A percentile compares a stretch with the other conserved stretches of the same genome.
Evolutionary conservation across 2,797 vertebrate species (phyloP).

Genomic region (Melanotaenia parkinsoni): DNA sequence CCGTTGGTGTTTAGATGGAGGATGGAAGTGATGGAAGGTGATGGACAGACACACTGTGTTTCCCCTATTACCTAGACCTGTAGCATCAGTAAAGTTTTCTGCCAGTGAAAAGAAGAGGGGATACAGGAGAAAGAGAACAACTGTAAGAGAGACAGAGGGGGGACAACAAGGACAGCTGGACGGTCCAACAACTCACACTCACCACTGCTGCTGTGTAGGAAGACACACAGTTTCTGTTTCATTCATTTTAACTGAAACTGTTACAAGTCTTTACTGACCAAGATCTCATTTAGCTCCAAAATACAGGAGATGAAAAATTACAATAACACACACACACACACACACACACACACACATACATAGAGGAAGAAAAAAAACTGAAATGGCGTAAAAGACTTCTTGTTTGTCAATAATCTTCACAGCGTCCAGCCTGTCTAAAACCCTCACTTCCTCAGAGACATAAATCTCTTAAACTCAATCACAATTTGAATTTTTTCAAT

Average conservation of each 20-base stretch:
- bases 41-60: slow-evolving; percentile 60
- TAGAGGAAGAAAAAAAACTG: background rate
- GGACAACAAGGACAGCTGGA: slow-evolving; percentile 40
- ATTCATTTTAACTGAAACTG: background rate
- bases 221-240: background rate
- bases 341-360: too few species aligned
- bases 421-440: background rate
- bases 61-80: slow-evolving; percentile 86
- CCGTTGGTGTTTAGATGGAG: slow-evolving; percentile 22
- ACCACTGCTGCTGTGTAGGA: background rate
- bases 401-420: background rate
- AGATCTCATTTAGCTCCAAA: background rate
- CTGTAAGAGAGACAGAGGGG: slow-evolving; percentile 43
- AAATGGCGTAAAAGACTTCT: too few species aligned
- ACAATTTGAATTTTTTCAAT: too few species aligned
- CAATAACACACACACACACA: too few species aligned
- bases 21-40: slow-evolving; percentile 22
- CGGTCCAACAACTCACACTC: background rate
- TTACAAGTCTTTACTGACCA: background rate
- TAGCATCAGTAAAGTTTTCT: slow-evolving; percentile 89
- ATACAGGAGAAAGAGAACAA: slow-evolving; percentile 77
- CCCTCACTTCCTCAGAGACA: background rate
- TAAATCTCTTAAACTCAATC: background rate
- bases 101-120: slow-evolving; percentile 73
- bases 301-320: too few species aligned